phyloP scores from a whole-genome alignment of 2,113 vertebrate genomes.

The Piliocolobus tephrosceles region DNA sequence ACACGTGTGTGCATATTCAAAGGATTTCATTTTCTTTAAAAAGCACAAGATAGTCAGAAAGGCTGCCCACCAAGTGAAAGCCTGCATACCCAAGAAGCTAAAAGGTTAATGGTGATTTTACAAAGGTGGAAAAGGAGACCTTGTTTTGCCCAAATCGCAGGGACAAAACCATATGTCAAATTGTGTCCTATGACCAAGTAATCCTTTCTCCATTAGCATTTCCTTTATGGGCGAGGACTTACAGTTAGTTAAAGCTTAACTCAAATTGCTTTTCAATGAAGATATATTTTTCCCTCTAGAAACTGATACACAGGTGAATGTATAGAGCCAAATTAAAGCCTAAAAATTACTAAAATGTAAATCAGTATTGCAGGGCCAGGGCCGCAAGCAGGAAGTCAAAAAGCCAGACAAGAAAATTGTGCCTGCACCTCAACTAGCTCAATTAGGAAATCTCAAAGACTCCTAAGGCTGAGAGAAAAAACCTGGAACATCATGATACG shows the following conservation, averaged over 20 bases:
- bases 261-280: conserved; percentile 36
- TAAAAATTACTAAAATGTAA: not conserved
- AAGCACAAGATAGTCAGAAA: not conserved
- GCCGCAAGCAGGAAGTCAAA: not conserved
- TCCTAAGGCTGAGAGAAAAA: not conserved
- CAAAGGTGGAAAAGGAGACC: not conserved
- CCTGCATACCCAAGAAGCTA: not conserved
- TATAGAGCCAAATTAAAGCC: not conserved
- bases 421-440: not conserved
- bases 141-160: not conserved
- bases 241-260: conserved; percentile 23
- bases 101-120: not conserved
- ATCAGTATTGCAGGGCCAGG: not conserved
- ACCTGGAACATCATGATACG: not conserved
- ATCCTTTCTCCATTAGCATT: not conserved
- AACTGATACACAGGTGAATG: not conserved
- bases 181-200: not conserved
- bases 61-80: not conserved
- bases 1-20: not conserved
- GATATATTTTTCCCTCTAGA: not conserved
- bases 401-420: not conserved
- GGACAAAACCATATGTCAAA: not conserved
- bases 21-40: not conserved
- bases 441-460: not conserved
- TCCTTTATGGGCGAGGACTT: not conserved